Conservation (phyloP, 2,797 vertebrate species). For the Malacoctenus gilli region DNA sequence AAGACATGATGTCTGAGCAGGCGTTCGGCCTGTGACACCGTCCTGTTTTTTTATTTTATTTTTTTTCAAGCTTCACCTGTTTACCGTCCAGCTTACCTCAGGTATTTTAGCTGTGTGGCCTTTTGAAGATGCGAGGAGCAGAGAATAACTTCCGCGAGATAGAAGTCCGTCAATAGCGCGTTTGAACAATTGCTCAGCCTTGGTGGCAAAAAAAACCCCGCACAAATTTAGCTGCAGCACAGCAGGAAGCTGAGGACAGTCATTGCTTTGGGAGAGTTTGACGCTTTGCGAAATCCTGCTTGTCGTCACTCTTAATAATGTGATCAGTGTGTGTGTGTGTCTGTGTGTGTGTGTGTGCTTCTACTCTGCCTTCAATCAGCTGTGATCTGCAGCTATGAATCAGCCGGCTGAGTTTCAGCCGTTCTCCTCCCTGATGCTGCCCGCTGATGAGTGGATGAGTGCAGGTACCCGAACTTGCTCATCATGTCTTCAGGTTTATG, state of each 20-base stretch:
- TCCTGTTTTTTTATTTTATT: slow-evolving; percentile 13
- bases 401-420: no score
- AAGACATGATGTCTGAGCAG: slow-evolving; percentile 25
- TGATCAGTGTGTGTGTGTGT: neutral
- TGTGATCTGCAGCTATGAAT: no score
- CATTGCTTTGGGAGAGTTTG: neutral
- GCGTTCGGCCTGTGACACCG: slow-evolving; percentile 1
- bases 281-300: neutral
- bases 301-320: neutral
- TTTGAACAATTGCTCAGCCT: slow-evolving; percentile 17
- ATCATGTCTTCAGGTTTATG: neutral
- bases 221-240: neutral
- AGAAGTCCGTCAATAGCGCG: neutral
- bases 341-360: no score
- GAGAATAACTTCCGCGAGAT: slow-evolving; percentile 16
- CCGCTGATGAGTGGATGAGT: no score
- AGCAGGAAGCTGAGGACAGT: slow-evolving; percentile 1
- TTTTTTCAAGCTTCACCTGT: slow-evolving; percentile 12
- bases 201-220: slow-evolving; percentile 7
- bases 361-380: no score
- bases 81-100: slow-evolving; percentile 14
- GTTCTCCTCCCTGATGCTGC: neutral
- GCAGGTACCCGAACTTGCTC: neutral
- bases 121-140: slow-evolving; percentile 22
- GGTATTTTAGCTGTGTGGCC: slow-evolving; percentile 19